These are phyloP conservation scores for Xiphydria camelus DNA, from an alignment of 2,888 invertebrate genomes.

Conservation along the genomic window DNA sequence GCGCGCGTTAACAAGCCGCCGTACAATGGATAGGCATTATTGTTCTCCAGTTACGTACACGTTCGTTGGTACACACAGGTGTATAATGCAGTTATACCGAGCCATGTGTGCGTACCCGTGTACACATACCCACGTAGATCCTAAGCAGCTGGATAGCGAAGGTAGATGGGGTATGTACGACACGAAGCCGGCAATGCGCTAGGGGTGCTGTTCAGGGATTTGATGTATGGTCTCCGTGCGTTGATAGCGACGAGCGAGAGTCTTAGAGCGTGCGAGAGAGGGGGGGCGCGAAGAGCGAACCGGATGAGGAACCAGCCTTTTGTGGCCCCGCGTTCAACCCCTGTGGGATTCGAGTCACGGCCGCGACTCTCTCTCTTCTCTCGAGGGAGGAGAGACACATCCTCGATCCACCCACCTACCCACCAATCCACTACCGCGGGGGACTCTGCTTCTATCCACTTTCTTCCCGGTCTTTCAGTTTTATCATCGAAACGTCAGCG, in stretches of 20 bases:
- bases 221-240: conserved; percentile 7
- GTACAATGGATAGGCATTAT: conserved; percentile 39
- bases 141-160: too few relatives aligned
- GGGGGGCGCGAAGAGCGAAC: neutral
- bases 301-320: conserved; percentile 11
- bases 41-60: conserved; percentile 38
- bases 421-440: neutral
- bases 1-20: conserved; percentile 34
- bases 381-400: neutral
- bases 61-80: too few relatives aligned
- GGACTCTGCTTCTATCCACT: neutral
- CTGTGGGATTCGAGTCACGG: neutral
- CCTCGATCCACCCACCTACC: neutral
- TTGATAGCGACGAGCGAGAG: conserved; percentile 4
- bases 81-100: too few relatives aligned
- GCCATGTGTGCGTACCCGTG: too few relatives aligned
- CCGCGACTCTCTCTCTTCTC: conserved; percentile 2
- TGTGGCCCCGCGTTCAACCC: neutral
- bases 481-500: conserved; percentile 1
- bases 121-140: too few relatives aligned
- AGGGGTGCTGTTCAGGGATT: conserved; percentile 31
- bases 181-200: too few relatives aligned
- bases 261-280: neutral
- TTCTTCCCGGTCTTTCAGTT: neutral
- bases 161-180: too few relatives aligned